A percentile compares a stretch with the other conserved stretches of the same genome.
Conservation (phyloP, 2,888 invertebrate genomes). For the Amblyjoppa fuscipennis region DNA sequence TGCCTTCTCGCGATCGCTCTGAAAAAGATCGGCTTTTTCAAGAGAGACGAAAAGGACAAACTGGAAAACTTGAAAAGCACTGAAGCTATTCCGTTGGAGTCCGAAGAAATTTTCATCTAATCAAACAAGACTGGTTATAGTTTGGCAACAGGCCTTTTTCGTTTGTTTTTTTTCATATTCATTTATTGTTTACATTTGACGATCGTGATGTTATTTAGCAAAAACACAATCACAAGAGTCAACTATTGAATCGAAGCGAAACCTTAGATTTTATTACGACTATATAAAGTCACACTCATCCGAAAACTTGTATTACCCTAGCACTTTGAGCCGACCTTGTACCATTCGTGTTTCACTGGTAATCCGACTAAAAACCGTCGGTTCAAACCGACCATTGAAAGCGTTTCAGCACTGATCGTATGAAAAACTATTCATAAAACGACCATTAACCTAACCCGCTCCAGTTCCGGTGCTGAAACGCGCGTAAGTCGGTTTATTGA, state of each 20-base stretch:
- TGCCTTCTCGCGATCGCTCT: conserved; percentile 67
- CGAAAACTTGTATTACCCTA: neutral
- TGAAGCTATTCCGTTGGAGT: conserved; percentile 43
- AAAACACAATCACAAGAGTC: conserved; percentile 25
- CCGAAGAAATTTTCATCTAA: conserved; percentile 10
- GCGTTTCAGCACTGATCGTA: no score
- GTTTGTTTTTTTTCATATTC: neutral
- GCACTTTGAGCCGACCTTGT: no score
- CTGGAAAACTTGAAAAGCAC: conserved; percentile 63
- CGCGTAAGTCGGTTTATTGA: no score
- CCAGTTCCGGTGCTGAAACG: no score
- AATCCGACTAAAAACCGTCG: no score
- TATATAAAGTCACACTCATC: conserved; percentile 38
- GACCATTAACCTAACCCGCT: no score
- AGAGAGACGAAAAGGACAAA: conserved; percentile 69
- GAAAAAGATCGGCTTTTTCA: conserved; percentile 68
- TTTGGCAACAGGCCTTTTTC: neutral
- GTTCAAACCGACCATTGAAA: no score
- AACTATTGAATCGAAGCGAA: conserved; percentile 2
- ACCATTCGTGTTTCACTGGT: no score
- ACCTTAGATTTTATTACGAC: conserved; percentile 34
- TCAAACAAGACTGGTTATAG: neutral
- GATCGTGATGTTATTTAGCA: neutral
- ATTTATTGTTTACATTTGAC: conserved; percentile 13
- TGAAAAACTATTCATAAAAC: no score